Evolutionary conservation across 1,140 invertebrate genomes (phyloP).

Genomic region (Oscheius sp.): DNA sequence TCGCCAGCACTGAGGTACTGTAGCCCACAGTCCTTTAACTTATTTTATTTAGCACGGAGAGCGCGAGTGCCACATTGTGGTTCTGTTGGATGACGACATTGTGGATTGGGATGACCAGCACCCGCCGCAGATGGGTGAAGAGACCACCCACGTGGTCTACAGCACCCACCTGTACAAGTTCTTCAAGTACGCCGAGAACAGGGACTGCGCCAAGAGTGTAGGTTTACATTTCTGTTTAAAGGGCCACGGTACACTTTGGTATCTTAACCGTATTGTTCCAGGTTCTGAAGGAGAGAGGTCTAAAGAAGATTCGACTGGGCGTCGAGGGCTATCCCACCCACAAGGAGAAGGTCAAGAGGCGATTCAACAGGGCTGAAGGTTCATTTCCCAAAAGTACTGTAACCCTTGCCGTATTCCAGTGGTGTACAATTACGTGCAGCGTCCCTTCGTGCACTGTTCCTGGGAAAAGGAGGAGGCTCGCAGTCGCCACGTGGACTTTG

Average conservation of each 20-base stretch:
- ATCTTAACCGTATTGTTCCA: conserved; percentile 15
- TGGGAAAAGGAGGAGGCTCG: conserved; percentile 99
- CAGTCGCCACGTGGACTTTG: conserved; percentile 95
- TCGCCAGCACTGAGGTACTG: conserved; percentile 79
- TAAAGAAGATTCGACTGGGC: conserved; percentile 97
- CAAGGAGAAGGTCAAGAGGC: conserved; percentile 83
- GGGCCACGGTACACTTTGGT: neutral
- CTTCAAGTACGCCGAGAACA: conserved; percentile 99
- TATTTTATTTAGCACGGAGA: conserved; percentile 63
- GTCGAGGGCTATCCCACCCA: conserved; percentile 98
- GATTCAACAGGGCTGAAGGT: conserved; percentile 77
- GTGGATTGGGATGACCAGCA: conserved; percentile 99
- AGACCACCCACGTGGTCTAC: conserved; percentile 81
- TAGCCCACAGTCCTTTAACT: conserved; percentile 5
- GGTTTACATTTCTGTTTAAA: neutral
- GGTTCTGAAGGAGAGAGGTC: conserved; percentile 90
- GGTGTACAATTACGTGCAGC: conserved; percentile 98
- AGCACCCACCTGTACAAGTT: conserved; percentile 75
- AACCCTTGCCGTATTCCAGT: conserved; percentile 66
- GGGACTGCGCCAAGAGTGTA: conserved; percentile 95
- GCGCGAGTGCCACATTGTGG: conserved; percentile 76
- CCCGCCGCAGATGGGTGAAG: conserved; percentile 72
- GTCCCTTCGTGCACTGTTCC: conserved; percentile 99
- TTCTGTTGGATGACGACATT: conserved; percentile 87
- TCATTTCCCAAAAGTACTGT: neutral